Percentiles rank a stretch among this genome's conserved stretches.
phyloP scores from a whole-genome alignment of 1,140 invertebrate genomes.

The Cotesia chilonis region DNA sequence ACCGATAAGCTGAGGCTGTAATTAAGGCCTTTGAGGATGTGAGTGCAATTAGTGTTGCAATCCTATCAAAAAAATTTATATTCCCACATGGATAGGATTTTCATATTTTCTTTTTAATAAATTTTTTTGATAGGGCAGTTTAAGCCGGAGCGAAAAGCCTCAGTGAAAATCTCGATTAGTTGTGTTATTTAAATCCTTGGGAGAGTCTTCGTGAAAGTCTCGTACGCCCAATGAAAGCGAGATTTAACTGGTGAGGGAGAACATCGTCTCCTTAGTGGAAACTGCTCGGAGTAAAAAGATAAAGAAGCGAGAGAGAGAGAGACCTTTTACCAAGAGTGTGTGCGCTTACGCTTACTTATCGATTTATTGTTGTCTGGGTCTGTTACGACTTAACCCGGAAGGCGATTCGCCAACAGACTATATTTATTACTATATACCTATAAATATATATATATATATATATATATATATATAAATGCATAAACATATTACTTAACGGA shows the following conservation, averaged over 20 bases:
- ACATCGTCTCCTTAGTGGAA: conserved; percentile 20
- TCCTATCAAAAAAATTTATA: no score
- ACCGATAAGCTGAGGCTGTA: no score
- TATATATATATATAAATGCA: conserved; percentile 28
- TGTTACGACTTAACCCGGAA: conserved; percentile 42
- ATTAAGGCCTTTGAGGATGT: no score
- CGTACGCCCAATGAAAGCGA: conserved; percentile 35
- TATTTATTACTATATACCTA: neutral
- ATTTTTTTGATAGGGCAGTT: no score
- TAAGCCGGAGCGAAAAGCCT: no score
- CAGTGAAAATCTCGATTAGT: no score
- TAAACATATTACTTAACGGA: conserved; percentile 21
- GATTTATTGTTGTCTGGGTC: conserved; percentile 38
- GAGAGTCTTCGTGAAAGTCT: conserved; percentile 24
- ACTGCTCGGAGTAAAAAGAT: neutral
- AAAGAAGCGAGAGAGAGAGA: neutral
- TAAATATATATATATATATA: no score
- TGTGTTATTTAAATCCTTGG: no score
- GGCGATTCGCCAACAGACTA: conserved; percentile 19
- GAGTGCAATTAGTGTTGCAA: no score
- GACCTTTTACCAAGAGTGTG: conserved; percentile 20
- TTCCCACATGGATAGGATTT: no score
- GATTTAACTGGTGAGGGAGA: conserved; percentile 14
- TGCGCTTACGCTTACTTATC: conserved; percentile 37
- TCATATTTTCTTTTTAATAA: no score